phyloP scores from a whole-genome alignment of 1,140 invertebrate genomes.

The Pseudomyrmex dendroicus region DNA sequence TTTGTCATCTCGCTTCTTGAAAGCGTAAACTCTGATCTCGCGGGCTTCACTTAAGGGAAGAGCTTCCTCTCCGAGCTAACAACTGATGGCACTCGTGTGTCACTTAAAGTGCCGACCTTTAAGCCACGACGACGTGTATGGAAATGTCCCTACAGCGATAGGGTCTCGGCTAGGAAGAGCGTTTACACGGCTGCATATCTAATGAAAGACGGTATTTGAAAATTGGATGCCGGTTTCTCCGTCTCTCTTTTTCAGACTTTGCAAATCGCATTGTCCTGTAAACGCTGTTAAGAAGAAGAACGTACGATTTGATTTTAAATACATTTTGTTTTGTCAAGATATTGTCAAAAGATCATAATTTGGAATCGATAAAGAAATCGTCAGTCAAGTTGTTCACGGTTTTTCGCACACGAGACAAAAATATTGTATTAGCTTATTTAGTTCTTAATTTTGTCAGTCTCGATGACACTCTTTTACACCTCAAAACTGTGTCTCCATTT shows the following conservation, averaged over 20 bases:
- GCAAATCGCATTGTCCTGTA: no score
- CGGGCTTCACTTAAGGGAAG: constrained; percentile 57
- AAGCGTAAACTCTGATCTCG: constrained; percentile 52
- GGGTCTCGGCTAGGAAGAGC: constrained; percentile 39
- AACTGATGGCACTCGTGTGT: constrained; percentile 58
- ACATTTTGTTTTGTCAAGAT: no score
- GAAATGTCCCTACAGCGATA: constrained; percentile 48
- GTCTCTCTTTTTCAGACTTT: neutral
- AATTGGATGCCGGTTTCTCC: constrained; percentile 24
- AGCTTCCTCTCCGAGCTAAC: constrained; percentile 45
- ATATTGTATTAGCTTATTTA: no score
- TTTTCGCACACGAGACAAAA: no score
- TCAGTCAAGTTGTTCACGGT: no score
- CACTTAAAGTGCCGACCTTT: constrained; percentile 65
- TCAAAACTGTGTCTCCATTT: no score
- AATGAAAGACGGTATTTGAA: constrained; percentile 62
- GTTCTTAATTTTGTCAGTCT: no score
- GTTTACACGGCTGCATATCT: constrained; percentile 69
- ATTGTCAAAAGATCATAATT: no score
- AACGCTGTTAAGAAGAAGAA: no score
- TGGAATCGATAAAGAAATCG: no score
- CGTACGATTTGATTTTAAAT: no score
- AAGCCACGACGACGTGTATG: constrained; percentile 62
- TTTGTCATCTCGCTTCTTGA: constrained; percentile 53
- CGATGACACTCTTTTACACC: no score